Percentiles rank a stretch among this genome's conserved stretches.
phyloP scores from a whole-genome alignment of 1,140 invertebrate genomes.

The Anoplophora glabripennis region DNA sequence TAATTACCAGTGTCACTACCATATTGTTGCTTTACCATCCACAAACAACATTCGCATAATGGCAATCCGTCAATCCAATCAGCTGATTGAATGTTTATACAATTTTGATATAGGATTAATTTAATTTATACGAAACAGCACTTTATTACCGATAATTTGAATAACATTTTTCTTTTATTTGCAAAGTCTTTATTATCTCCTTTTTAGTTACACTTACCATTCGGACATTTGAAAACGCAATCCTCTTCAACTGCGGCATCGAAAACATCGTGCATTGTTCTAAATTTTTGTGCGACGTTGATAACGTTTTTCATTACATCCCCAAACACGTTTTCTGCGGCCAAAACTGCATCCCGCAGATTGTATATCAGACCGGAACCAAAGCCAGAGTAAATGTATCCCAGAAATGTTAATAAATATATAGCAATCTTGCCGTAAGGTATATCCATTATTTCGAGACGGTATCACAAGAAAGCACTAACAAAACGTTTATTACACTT shows the following conservation, averaged over 20 bases:
- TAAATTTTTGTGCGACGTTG: constrained; percentile 72
- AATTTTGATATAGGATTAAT: too few relatives aligned
- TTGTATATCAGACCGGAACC: constrained; percentile 70
- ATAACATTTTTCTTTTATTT: too few relatives aligned
- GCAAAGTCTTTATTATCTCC: too few relatives aligned
- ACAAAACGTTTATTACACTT: too few relatives aligned
- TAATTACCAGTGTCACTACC: too few relatives aligned
- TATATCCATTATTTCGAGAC: constrained; percentile 56
- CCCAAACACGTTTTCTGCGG: constrained; percentile 72
- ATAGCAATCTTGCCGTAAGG: constrained; percentile 72
- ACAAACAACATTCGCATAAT: too few relatives aligned
- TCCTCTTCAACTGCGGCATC: constrained; percentile 81
- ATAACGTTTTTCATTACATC: constrained; percentile 72
- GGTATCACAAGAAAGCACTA: too few relatives aligned
- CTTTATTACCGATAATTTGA: too few relatives aligned
- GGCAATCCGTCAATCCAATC: too few relatives aligned
- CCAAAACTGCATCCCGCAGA: constrained; percentile 72
- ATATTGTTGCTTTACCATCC: too few relatives aligned
- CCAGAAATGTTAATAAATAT: constrained; percentile 70
- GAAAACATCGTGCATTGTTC: constrained; percentile 75
- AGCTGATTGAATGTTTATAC: too few relatives aligned
- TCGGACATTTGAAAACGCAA: constrained; percentile 72
- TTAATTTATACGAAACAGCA: too few relatives aligned
- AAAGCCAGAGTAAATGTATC: constrained; percentile 76
- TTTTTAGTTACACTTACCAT: constrained; percentile 54